Conservation (phyloP, 64 coral and sea anemone genomes). For the Montipora capricornis region DNA sequence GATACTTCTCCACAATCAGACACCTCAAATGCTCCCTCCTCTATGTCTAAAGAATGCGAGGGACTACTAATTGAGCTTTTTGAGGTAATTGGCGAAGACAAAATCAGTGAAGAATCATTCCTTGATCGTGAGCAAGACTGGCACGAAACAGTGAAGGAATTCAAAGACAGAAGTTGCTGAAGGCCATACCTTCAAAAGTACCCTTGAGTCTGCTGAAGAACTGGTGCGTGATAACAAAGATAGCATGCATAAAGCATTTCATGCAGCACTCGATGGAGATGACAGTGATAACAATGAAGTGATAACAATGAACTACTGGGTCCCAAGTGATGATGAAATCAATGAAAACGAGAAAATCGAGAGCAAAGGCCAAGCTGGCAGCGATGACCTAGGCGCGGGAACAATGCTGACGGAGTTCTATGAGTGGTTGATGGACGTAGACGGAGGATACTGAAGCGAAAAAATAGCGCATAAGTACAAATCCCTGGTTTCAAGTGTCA, state of each 20-base stretch:
- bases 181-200: conserved; percentile 43
- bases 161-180: conserved; percentile 29
- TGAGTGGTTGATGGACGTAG: conserved; percentile 62
- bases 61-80: conserved; percentile 37
- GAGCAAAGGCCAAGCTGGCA: neutral
- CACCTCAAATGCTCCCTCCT: conserved; percentile 18
- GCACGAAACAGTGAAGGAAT: conserved; percentile 1
- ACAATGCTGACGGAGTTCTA: conserved; percentile 46
- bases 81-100: conserved; percentile 46
- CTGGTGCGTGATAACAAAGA: conserved; percentile 24
- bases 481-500: conserved; percentile 28
- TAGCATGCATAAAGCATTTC: conserved; percentile 22
- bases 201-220: conserved; percentile 34
- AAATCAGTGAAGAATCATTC: conserved; percentile 56
- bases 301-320: conserved; percentile 12
- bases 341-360: conserved; percentile 31
- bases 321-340: conserved; percentile 49
- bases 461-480: conserved; percentile 38
- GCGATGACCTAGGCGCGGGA: conserved; percentile 7
- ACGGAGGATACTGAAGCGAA: conserved; percentile 44
- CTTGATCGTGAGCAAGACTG: conserved; percentile 37
- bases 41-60: conserved; percentile 35
- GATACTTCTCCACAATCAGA: conserved; percentile 35
- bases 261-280: conserved; percentile 52
- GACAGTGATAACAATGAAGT: neutral